Evolutionary conservation across 2,113 vertebrate species (phyloP).

Genomic region (Chiloscyllium plagiosum): DNA sequence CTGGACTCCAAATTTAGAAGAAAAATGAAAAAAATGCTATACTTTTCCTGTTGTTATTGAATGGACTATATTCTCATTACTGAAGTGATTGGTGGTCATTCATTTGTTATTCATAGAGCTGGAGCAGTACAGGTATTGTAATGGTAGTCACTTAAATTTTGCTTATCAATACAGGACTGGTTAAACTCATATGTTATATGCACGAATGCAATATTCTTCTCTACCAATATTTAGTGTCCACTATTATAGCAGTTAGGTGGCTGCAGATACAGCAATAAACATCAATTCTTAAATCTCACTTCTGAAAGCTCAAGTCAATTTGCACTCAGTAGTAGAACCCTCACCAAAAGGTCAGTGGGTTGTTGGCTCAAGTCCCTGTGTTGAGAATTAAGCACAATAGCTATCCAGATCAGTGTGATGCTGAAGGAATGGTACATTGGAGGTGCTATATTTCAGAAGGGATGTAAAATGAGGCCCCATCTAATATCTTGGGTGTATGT

Average conservation of each 20-base stretch:
- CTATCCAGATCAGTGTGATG: neutral
- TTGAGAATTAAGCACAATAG: neutral
- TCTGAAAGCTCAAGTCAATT: neutral
- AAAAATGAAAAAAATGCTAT: neutral
- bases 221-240: neutral
- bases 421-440: neutral
- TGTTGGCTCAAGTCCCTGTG: neutral
- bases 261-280: neutral
- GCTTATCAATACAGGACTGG: neutral
- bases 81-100: neutral
- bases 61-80: neutral
- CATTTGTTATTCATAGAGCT: neutral
- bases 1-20: neutral
- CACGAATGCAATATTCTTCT: neutral
- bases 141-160: neutral
- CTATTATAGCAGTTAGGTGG: neutral
- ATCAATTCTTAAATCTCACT: neutral
- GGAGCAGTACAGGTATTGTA: neutral
- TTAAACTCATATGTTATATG: neutral
- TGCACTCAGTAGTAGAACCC: neutral
- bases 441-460: neutral
- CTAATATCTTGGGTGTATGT: neutral
- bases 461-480: neutral
- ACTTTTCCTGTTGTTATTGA: neutral
- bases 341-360: neutral